Base-by-base conservation (phyloP, 2,113 vertebrate genomes). In the Numenius arquata region DNA sequence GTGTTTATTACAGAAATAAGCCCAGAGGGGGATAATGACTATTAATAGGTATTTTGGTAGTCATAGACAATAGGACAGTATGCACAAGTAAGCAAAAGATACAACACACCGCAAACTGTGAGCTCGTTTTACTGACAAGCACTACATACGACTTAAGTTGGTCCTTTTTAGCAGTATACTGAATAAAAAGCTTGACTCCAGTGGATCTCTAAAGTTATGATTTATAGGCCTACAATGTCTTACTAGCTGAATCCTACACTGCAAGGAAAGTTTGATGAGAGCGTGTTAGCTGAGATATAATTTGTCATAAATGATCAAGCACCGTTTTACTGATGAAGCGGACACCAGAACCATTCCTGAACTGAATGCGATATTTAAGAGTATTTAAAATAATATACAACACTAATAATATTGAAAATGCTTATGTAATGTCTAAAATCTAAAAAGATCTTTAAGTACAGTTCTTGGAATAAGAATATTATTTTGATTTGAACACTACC, bases 161-260 rank as follows among this genome's bases (percentile, higher is more conserved):
- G 8, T 18, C n/a, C 50, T 63, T 90, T 40, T 66, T 32, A 80
- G 8, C 19, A 50, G 25, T n/a, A 41, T 9, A 34, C 3, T 29
- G 22, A 41, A 40, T 34, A 27, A 89, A 77, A 71, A 22, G 19
- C 55, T 67, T 38, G 32, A 62, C 52, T 75, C 26, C 43, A 16
- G 15, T 19, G 47, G 22, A 55, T 58, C 27, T 77, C 15, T 59
- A 40, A 36, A 18, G 53, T 53, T 58, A 12, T 27, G 26, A 52
- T 11, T 63, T 40, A 11, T 0, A 50, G 10, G 13, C 6, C 15
- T 67, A 27, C 0, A 0, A 16, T 26, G 15, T 43, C 53, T 47
- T 63, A 30, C 55, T 25, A 6, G 6, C 20, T 21, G 50, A 76
- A 85, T 40, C 19, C 61, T 25, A 38, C 34, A 6, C 11, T 26